Percentiles rank a stretch among this genome's conserved stretches.
Conservation (phyloP, 2,113 vertebrate genomes). For the Riparia riparia region DNA sequence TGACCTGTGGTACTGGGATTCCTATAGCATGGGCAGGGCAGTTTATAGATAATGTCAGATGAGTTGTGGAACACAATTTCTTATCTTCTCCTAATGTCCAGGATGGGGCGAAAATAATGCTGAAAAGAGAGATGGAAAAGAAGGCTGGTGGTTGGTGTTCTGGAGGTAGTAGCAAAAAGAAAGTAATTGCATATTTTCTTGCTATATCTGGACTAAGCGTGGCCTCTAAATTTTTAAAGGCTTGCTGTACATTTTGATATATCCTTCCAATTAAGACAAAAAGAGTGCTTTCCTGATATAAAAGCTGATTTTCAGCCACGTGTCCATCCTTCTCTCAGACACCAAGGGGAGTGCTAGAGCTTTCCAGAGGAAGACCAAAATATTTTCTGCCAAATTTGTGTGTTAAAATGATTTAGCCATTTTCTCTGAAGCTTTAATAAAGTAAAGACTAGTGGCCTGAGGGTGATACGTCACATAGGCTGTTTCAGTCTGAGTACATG, state of each 20-base stretch:
- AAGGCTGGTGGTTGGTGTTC: not conserved
- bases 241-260: not conserved
- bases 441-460: not conserved
- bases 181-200: not conserved
- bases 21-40: not conserved
- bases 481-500: not conserved
- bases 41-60: not conserved
- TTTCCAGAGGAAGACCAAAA: not conserved
- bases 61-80: not conserved
- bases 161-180: not conserved
- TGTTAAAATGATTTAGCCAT: not conserved
- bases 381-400: not conserved
- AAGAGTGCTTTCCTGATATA: not conserved
- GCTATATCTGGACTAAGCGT: not conserved
- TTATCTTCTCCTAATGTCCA: not conserved
- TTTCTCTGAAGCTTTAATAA: conserved; percentile 4
- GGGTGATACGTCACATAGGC: not conserved
- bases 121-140: not conserved
- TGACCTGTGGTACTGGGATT: not conserved
- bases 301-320: not conserved
- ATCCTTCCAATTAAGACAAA: not conserved
- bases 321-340: not conserved
- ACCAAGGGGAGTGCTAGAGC: conserved; percentile 56
- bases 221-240: not conserved
- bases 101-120: not conserved